Percentiles rank a stretch among this genome's conserved stretches.
phyloP scores from a whole-genome alignment of 2,797 vertebrate species.

The Galagoides demidoff region DNA sequence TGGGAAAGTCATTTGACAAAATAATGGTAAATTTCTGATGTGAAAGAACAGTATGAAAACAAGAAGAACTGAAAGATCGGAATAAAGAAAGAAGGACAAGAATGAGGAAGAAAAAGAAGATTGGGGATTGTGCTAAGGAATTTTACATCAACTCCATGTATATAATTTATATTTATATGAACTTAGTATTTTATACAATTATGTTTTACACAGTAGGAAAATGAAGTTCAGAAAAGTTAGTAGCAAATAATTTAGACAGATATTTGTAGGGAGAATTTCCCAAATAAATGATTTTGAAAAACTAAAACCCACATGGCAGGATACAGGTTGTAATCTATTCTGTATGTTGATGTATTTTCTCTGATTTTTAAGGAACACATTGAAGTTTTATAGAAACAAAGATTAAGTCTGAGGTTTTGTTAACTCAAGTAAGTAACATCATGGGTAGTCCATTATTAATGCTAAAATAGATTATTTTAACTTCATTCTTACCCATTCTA shows the following conservation, averaged over 20 bases:
- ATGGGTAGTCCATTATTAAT: background rate
- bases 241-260: background rate
- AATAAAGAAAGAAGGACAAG: background rate
- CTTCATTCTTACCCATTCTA: background rate
- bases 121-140: background rate
- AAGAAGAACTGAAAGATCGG: background rate
- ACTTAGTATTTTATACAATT: background rate
- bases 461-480: background rate
- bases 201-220: constrained; percentile 4
- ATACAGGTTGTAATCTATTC: background rate
- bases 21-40: background rate
- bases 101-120: background rate
- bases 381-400: background rate
- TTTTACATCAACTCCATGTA: background rate
- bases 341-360: background rate
- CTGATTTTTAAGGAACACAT: background rate
- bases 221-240: constrained; percentile 19
- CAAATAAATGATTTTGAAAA: background rate
- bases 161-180: background rate
- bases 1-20: background rate
- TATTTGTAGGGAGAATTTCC: background rate
- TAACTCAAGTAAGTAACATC: background rate
- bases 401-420: background rate
- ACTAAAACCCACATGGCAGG: background rate
- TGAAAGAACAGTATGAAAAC: background rate